Conservation (phyloP, 1,140 invertebrate species). For the Cyphomyrmex costatus region DNA sequence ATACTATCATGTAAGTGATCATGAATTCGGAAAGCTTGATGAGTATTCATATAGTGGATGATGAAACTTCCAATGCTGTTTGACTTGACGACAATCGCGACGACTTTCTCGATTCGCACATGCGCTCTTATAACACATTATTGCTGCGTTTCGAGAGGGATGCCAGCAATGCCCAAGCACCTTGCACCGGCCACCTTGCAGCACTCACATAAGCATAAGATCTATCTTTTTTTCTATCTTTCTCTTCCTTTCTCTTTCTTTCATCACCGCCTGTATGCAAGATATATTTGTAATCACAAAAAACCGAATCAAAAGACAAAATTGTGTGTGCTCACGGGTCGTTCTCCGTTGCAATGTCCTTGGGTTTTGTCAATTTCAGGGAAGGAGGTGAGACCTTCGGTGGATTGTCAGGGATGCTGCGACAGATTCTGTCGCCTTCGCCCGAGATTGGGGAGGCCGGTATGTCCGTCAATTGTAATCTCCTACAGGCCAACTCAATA, state of each 20-base stretch:
- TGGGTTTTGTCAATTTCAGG: conserved; percentile 86
- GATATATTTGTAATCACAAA: conserved; percentile 66
- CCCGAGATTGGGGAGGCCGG: conserved; percentile 81
- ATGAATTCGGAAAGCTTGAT: conserved; percentile 54
- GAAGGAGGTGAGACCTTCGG: conserved; percentile 84
- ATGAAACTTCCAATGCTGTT: conserved; percentile 40
- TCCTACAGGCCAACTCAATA: conserved; percentile 80
- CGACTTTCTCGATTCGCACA: conserved; percentile 67
- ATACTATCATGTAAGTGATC: conserved; percentile 30
- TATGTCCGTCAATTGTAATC: conserved; percentile 78
- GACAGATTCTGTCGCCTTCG: conserved; percentile 85
- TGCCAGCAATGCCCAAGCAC: conserved; percentile 82
- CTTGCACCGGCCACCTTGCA: conserved; percentile 82
- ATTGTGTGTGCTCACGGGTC: conserved; percentile 52
- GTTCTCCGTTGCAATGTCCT: conserved; percentile 81
- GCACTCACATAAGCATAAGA: conserved; percentile 75
- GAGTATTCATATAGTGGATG: conserved; percentile 26
- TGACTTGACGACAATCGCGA: conserved; percentile 68
- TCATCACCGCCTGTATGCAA: conserved; percentile 59
- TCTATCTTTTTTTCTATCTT: conserved; percentile 40
- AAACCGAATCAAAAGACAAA: conserved; percentile 56
- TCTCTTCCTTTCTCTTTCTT: conserved; percentile 15
- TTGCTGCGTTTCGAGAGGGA: conserved; percentile 39
- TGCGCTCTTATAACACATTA: conserved; percentile 64
- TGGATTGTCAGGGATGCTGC: conserved; percentile 85